A percentile compares a stretch with the other conserved stretches of the same genome.
Conservation (phyloP, 2,797 vertebrate species). For the Pseudotriccus pelzelni region DNA sequence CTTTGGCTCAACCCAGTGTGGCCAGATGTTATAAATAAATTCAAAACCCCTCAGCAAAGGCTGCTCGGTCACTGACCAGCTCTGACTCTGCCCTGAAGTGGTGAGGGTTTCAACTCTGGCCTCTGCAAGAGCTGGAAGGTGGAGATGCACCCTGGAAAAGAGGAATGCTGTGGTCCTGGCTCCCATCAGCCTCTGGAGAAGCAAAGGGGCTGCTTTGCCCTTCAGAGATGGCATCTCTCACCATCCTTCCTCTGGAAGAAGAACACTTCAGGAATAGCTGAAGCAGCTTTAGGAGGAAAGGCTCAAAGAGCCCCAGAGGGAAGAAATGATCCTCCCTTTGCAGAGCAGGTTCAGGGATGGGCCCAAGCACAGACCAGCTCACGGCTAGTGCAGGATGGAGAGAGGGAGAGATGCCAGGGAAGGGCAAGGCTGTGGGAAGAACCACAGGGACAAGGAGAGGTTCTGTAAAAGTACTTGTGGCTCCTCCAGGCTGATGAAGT, state of each 20-base stretch:
- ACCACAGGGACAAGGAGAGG: not conserved
- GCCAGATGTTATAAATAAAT: not conserved
- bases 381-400: not conserved
- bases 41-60: not conserved
- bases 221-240: not conserved
- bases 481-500: not conserved
- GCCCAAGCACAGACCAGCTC: not conserved
- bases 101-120: not conserved
- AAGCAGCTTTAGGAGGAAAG: not conserved
- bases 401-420: not conserved
- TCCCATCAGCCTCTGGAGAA: not conserved
- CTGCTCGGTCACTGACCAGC: not conserved
- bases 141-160: not conserved
- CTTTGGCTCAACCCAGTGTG: not conserved
- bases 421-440: not conserved
- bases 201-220: not conserved
- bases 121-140: not conserved
- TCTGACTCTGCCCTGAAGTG: not conserved
- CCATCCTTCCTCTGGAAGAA: not conserved
- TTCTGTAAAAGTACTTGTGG: not conserved
- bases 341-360: not conserved
- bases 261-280: not conserved
- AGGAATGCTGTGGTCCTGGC: rapidly evolving
- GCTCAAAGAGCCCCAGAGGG: not conserved
- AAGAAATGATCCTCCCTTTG: not conserved